A percentile compares a stretch with the other conserved stretches of the same genome.
These are phyloP conservation scores for Atherinomorus stipes DNA, from an alignment of 2,113 vertebrate species.

Conservation along the genomic window DNA sequence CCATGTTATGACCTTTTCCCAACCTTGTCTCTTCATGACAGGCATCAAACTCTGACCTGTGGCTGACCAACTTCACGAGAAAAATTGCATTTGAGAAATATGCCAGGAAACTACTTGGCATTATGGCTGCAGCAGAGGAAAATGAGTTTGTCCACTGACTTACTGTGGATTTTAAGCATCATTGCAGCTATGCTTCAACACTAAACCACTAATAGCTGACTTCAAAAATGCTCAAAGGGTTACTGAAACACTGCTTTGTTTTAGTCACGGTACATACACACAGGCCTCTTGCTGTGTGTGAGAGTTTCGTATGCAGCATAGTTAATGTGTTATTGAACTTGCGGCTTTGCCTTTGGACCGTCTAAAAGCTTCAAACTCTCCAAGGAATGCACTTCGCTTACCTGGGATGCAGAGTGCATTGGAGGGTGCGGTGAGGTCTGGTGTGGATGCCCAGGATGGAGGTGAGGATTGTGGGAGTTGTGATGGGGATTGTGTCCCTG, in stretches of 20 bases:
- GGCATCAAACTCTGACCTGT: conserved; percentile 48
- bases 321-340: conserved; percentile 63
- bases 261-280: conserved; percentile 21
- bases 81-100: conserved; percentile 37
- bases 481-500: conserved; percentile 93
- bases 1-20: conserved; percentile 43
- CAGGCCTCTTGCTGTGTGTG: conserved; percentile 23
- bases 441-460: conserved; percentile 91
- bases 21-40: conserved; percentile 45
- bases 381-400: conserved; percentile 63
- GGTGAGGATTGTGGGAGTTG: conserved; percentile 94
- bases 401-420: conserved; percentile 94
- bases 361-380: conserved; percentile 42
- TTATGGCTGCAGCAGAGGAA: conserved; percentile 39
- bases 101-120: conserved; percentile 68
- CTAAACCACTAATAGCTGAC: conserved; percentile 57
- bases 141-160: conserved; percentile 50
- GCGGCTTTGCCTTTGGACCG: conserved; percentile 31
- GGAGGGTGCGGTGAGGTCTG: conserved; percentile 93
- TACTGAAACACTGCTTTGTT: conserved; percentile 41
- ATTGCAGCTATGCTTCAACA: conserved; percentile 38
- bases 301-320: conserved; percentile 48
- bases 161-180: conserved; percentile 46
- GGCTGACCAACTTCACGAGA: conserved; percentile 54
- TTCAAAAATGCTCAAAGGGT: conserved; percentile 40